These are phyloP conservation scores for Allobates femoralis DNA, from an alignment of 2,797 vertebrate species.

Conservation along the genomic window DNA sequence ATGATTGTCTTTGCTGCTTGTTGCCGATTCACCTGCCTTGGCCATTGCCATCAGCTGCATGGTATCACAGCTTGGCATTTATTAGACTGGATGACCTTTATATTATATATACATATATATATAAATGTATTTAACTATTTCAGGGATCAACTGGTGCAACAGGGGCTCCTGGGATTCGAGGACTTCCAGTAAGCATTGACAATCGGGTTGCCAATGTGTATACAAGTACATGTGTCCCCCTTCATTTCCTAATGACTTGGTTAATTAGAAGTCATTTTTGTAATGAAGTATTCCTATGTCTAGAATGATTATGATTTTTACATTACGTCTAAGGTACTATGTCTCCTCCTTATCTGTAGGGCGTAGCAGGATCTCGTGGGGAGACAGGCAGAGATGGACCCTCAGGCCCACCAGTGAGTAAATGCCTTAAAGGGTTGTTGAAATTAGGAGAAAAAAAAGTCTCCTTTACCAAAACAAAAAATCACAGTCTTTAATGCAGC, in stretches of 20 bases:
- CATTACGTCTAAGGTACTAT: background rate
- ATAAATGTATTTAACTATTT: background rate
- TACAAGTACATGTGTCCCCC: no score
- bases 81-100: no score
- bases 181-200: slow-evolving; percentile 74
- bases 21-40: background rate
- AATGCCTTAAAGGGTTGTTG: background rate
- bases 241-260: background rate
- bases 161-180: slow-evolving; percentile 78
- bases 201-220: background rate
- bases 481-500: background rate
- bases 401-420: slow-evolving; percentile 78
- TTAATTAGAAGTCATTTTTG: background rate
- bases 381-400: slow-evolving; percentile 75
- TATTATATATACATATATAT: background rate
- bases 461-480: background rate
- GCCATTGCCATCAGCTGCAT: background rate
- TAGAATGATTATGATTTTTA: background rate
- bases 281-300: background rate
- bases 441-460: background rate
- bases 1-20: background rate
- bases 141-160: slow-evolving; percentile 78
- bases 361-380: slow-evolving; percentile 78
- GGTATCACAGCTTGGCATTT: background rate
- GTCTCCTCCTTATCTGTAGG: slow-evolving; percentile 70